Evolutionary conservation across 2,113 vertebrate species (phyloP).

Genomic region (Ascaphus truei): DNA sequence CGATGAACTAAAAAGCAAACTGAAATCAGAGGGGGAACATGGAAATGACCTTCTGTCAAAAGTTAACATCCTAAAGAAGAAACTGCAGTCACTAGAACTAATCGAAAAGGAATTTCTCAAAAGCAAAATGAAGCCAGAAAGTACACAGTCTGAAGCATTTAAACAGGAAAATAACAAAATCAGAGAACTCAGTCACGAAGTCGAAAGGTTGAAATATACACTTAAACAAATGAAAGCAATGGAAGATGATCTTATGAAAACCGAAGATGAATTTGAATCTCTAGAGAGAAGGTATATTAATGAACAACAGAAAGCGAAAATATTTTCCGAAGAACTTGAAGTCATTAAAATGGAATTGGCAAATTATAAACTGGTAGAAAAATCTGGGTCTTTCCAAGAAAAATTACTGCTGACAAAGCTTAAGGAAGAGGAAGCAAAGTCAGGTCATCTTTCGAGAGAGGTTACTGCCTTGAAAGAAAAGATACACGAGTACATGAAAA

Average conservation of each 20-base stretch:
- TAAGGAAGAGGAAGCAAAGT: conserved; percentile 89
- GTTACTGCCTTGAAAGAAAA: conserved; percentile 91
- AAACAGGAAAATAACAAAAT: conserved; percentile 95
- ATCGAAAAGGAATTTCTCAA: conserved; percentile 82
- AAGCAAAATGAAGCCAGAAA: conserved; percentile 82
- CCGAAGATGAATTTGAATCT: conserved; percentile 82
- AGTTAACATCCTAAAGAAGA: conserved; percentile 83
- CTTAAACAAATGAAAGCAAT: conserved; percentile 89
- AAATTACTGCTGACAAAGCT: conserved; percentile 84
- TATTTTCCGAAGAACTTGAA: conserved; percentile 83
- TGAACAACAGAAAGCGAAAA: conserved; percentile 79
- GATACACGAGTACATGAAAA: conserved; percentile 88
- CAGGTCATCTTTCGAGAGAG: conserved; percentile 84
- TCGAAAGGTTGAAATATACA: conserved; percentile 83
- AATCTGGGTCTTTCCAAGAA: conserved; percentile 85
- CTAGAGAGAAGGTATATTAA: conserved; percentile 79
- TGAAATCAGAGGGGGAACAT: conserved; percentile 84
- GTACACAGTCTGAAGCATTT: conserved; percentile 67
- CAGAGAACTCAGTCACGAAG: conserved; percentile 90
- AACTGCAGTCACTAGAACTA: conserved; percentile 85
- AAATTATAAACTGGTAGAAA: conserved; percentile 86
- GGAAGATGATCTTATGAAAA: conserved; percentile 87
- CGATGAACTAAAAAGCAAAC: conserved; percentile 82
- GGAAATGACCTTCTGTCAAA: conserved; percentile 84
- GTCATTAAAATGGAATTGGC: conserved; percentile 79